Evolutionary conservation across 1,140 invertebrate species (phyloP).

Genomic region (Coptotermes formosanus): DNA sequence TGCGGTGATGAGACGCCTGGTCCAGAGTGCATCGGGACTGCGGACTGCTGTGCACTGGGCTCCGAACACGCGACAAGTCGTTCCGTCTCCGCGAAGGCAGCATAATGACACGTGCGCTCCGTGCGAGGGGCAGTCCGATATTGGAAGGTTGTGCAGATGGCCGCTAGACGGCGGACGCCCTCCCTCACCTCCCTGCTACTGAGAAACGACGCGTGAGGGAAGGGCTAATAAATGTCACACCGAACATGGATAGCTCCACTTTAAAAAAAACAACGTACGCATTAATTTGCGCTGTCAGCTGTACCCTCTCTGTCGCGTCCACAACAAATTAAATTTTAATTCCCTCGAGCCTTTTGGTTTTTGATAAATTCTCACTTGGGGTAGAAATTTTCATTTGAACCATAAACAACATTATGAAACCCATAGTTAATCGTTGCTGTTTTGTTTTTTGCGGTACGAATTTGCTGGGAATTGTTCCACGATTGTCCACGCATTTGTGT

Average conservation of each 20-base stretch:
- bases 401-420: conserved; percentile 17
- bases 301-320: neutral
- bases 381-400: conserved; percentile 9
- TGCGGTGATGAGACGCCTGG: too few species aligned
- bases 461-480: neutral
- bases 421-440: neutral
- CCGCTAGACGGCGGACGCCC: neutral
- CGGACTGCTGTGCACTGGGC: too few species aligned
- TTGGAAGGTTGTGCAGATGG: neutral
- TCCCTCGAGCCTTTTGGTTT: conserved; percentile 17
- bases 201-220: neutral
- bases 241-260: neutral
- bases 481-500: neutral
- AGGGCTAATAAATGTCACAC: neutral
- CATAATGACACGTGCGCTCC: neutral
- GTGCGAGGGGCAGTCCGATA: neutral
- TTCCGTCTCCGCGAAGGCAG: neutral
- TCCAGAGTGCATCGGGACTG: too few species aligned
- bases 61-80: neutral
- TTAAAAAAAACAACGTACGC: neutral
- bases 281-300: neutral
- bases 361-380: conserved; percentile 18
- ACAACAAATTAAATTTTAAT: conserved; percentile 18
- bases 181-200: neutral
- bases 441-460: neutral